Base-by-base conservation (phyloP, 2,888 invertebrate species). In the Timandra comae region DNA sequence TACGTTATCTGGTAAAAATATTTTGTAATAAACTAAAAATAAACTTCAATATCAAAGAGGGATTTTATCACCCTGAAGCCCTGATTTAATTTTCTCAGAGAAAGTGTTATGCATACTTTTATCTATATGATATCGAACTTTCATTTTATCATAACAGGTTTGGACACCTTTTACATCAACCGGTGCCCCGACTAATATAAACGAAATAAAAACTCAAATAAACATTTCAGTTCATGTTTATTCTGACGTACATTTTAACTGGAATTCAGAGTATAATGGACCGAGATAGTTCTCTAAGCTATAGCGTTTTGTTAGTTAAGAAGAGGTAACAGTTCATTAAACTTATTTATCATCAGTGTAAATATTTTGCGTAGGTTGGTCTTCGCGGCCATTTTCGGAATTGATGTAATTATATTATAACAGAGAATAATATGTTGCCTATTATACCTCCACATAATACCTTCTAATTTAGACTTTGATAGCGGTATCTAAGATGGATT, bases 81-180 rank as follows among this genome's bases (percentile, higher is more conserved):
- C n/a, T n/a, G n/a, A n/a, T n/a, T n/a, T 41, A 38, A 50, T 40
- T 42, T 42, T 46, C 59, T 45, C 50, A 57, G 79, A 72, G 80
- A 81, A 81, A 80, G 80, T 81, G 65, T 55, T 54, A 53, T 53
- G 62, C 61, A 59, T 60, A 69, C 58, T 59, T 27, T 21, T 29
- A 31, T 56, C 27, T 39, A 46, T 62, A 68, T 62, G 63, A 53
- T 16, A 16, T 16, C 56, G 58, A 65, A 73, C 78, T 78, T 78
- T 77, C 77, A 55, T 80, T 73, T 66, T 56, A 67, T 62, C 55
- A 49, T 52, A 61, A 73, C 75, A 63, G 72, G 75, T 75, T 71
- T 45, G 3, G 6, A 6, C 16, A 16, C 16, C 16, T 5, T 16
- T 16, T 16, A n/a, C n/a, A n/a, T n/a, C n/a, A 50, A 59, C 59